A percentile compares a stretch with the other conserved stretches of the same genome.
Conservation (phyloP, 1,140 invertebrate genomes). For the Brachionus asplanchnoidis region DNA sequence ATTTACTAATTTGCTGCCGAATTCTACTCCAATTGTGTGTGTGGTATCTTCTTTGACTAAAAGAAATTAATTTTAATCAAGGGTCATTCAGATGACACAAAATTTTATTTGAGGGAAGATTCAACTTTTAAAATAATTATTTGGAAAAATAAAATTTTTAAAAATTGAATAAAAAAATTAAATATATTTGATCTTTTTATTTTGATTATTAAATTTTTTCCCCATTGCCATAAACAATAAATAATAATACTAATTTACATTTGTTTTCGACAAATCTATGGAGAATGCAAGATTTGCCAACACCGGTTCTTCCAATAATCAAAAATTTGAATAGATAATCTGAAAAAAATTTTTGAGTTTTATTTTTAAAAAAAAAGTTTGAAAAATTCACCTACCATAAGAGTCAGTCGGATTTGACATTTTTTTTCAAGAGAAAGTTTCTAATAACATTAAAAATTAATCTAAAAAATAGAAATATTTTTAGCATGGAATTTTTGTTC, state of each 20-base stretch:
- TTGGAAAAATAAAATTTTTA: neutral
- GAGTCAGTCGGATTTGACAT: neutral
- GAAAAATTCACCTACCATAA: neutral
- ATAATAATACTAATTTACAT: constrained; percentile 46
- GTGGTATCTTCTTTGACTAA: constrained; percentile 66
- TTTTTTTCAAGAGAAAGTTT: neutral
- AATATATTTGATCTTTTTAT: too few relatives aligned
- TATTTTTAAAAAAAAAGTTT: neutral
- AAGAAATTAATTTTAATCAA: constrained; percentile 47
- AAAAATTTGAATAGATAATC: constrained; percentile 79
- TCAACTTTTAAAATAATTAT: too few relatives aligned
- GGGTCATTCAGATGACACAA: too few relatives aligned
- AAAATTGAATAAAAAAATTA: too few relatives aligned
- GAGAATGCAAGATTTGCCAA: constrained; percentile 63
- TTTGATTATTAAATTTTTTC: too few relatives aligned
- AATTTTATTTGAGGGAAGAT: too few relatives aligned
- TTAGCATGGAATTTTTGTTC: neutral
- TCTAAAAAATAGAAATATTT: neutral
- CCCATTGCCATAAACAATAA: too few relatives aligned
- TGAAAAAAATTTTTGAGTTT: constrained; percentile 44
- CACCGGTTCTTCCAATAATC: constrained; percentile 68
- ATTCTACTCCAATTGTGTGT: constrained; percentile 57
- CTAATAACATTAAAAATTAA: neutral
- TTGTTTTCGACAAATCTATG: constrained; percentile 58
- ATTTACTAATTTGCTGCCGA: constrained; percentile 70